Percentiles rank a stretch among this genome's conserved stretches.
Conservation (phyloP, 2,113 vertebrate species). For the Pterocles burchelli region DNA sequence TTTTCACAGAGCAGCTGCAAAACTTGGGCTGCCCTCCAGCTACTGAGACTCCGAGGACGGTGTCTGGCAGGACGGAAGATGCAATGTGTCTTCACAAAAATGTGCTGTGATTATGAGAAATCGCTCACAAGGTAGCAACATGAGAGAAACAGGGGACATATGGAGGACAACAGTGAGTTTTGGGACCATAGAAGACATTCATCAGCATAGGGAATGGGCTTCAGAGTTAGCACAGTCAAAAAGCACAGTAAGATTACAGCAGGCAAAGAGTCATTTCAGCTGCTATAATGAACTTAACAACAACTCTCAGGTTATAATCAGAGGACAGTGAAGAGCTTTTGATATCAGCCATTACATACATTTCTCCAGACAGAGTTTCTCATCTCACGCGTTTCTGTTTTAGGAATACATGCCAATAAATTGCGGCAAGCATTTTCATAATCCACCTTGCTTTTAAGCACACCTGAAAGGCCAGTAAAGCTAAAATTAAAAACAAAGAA, state of each 20-base stretch:
- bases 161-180: not conserved
- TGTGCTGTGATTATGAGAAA: not conserved
- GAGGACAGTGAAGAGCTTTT: not conserved
- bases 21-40: conserved; percentile 40
- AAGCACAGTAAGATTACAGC: not conserved
- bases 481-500: not conserved
- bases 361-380: not conserved
- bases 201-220: not conserved
- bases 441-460: not conserved
- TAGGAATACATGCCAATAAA: not conserved
- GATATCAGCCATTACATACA: not conserved
- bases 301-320: not conserved
- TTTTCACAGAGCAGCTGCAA: conserved; percentile 35
- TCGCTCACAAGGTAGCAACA: not conserved
- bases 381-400: not conserved
- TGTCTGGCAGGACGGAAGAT: conserved; percentile 2
- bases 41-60: not conserved
- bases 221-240: not conserved
- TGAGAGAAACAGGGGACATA: not conserved
- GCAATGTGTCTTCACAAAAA: not conserved
- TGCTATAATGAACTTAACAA: not conserved
- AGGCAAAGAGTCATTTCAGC: not conserved
- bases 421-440: not conserved
- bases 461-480: not conserved
- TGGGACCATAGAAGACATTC: not conserved